Conservation (phyloP, 2,888 invertebrate species). For the Branchipolynoe longqiensis region DNA sequence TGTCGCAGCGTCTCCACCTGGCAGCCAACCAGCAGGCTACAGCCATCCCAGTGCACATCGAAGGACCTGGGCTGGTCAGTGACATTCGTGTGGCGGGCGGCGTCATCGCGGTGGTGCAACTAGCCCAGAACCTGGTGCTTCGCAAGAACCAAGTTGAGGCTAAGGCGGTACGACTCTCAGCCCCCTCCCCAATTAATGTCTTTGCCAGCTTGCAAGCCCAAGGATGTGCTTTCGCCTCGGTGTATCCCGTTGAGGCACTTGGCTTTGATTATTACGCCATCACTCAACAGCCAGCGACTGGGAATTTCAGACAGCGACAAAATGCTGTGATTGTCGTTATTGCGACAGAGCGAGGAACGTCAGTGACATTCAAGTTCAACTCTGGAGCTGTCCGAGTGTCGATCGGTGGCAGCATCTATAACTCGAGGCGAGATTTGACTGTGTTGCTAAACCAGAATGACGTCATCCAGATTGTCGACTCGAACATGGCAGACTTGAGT, state of each 20-base stretch:
- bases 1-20: neutral
- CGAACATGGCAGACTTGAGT: constrained; percentile 26
- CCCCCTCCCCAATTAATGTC: neutral
- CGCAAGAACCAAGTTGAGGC: too few species aligned
- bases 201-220: neutral
- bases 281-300: neutral
- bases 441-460: neutral
- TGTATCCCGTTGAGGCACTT: constrained; percentile 8
- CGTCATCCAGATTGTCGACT: neutral
- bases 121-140: too few species aligned
- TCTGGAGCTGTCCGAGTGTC: neutral
- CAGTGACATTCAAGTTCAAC: neutral
- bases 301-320: neutral
- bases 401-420: neutral
- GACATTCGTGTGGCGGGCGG: neutral
- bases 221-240: neutral
- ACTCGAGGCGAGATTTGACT: neutral
- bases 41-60: too few species aligned
- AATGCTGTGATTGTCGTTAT: neutral
- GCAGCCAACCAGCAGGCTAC: neutral
- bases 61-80: too few species aligned
- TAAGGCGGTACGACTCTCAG: too few species aligned
- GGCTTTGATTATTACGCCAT: constrained; percentile 1
- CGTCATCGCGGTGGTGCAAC: too few species aligned
- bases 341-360: neutral